Evolutionary conservation across 2,797 vertebrate genomes (phyloP).

Genomic region (Pseudopleuronectes americanus): DNA sequence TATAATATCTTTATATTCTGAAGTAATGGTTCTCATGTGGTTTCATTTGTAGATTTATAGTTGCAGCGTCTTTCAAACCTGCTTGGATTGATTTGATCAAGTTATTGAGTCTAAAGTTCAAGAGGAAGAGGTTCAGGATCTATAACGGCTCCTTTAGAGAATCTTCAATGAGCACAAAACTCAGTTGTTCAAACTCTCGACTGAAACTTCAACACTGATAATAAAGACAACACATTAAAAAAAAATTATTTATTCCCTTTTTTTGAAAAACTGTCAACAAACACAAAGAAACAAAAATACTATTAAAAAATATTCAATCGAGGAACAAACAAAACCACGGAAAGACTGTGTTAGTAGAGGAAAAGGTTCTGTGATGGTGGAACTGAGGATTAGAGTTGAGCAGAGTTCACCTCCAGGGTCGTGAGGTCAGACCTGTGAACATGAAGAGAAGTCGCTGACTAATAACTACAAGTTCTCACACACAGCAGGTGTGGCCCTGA

Average conservation of each 20-base stretch:
- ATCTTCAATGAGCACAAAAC: no score
- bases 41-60: no score
- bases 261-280: conserved; percentile 54
- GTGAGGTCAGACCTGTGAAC: conserved; percentile 5
- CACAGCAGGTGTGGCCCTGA: conserved; percentile 40
- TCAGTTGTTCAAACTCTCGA: no score
- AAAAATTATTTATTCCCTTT: conserved; percentile 68
- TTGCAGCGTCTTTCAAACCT: no score
- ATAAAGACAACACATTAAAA: conserved; percentile 55
- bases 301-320: conserved; percentile 42
- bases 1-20: no score
- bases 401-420: conserved; percentile 20
- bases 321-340: conserved; percentile 42
- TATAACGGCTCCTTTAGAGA: background rate
- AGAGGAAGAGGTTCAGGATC: background rate
- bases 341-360: conserved; percentile 15
- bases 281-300: conserved; percentile 46
- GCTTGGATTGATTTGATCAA: no score
- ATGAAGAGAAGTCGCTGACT: conserved; percentile 23
- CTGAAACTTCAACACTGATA: background rate
- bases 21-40: no score
- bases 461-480: conserved; percentile 59
- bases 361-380: conserved; percentile 25
- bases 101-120: no score
- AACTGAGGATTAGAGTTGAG: conserved; percentile 11